Conservation (phyloP, 1,140 invertebrate species). For the Nasonia vitripennis region DNA sequence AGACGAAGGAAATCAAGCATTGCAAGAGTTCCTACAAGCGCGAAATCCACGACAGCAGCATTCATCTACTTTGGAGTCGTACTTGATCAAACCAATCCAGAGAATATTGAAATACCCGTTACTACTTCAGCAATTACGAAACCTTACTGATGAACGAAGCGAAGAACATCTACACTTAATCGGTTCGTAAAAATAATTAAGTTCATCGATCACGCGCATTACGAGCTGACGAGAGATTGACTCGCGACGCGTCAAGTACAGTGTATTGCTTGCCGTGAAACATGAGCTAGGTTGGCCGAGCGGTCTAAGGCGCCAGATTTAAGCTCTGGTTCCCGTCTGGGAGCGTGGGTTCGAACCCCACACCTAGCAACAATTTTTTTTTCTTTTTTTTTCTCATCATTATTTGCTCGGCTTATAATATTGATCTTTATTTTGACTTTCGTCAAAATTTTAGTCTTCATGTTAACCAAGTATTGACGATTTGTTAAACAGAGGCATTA, state of each 20-base stretch:
- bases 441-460: background rate
- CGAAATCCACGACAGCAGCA: conserved; percentile 97
- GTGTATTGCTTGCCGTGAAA: background rate
- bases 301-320: conserved; percentile 78
- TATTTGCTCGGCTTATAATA: conserved; percentile 1
- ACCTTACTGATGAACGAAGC: conserved; percentile 92
- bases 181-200: conserved; percentile 74
- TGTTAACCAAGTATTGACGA: background rate
- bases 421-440: background rate
- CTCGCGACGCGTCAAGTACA: background rate
- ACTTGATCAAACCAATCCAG: conserved; percentile 99
- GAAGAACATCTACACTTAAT: conserved; percentile 96
- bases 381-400: conserved; percentile 32
- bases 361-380: conserved; percentile 71
- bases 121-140: conserved; percentile 94
- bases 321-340: conserved; percentile 76
- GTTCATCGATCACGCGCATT: background rate
- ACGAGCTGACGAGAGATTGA: background rate
- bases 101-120: conserved; percentile 98
- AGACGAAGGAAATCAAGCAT: conserved; percentile 96
- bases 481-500: conserved; percentile 83
- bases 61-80: conserved; percentile 96
- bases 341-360: conserved; percentile 78
- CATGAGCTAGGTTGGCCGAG: conserved; percentile 74
- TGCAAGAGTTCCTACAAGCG: conserved; percentile 95